Percentiles rank a stretch among this genome's conserved stretches.
Evolutionary conservation across 2,113 vertebrate species (phyloP).

Genomic region (Saguinus midas): DNA sequence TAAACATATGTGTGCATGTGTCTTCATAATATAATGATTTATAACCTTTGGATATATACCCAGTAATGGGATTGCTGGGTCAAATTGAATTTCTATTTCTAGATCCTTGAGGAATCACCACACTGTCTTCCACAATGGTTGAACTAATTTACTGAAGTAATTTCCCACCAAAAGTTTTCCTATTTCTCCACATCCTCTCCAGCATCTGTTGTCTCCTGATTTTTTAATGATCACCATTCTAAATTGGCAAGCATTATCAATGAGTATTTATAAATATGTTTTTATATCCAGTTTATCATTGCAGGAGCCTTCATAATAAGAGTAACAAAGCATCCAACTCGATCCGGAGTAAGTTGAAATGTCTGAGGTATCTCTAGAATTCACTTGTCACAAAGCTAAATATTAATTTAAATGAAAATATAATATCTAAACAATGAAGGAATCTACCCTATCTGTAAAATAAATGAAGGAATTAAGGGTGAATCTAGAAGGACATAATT

Average conservation of each 20-base stretch:
- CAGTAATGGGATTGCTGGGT: too few relatives aligned
- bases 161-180: too few relatives aligned
- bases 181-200: too few relatives aligned
- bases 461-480: conserved; percentile 17
- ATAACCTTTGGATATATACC: too few relatives aligned
- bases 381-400: not conserved
- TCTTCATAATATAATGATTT: too few relatives aligned
- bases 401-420: not conserved
- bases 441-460: not conserved
- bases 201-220: too few relatives aligned
- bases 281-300: conserved; percentile 69
- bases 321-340: not conserved
- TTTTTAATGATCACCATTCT: not conserved
- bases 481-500: not conserved
- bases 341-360: conserved; percentile 41
- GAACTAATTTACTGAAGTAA: too few relatives aligned
- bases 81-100: too few relatives aligned
- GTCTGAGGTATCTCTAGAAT: not conserved
- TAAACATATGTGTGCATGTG: too few relatives aligned
- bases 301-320: conserved; percentile 59
- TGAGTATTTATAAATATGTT: conserved; percentile 63
- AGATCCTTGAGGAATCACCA: too few relatives aligned
- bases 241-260: conserved; percentile 24
- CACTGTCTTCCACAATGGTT: too few relatives aligned
- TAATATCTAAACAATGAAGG: not conserved